These are phyloP conservation scores for Drosophila ambigua DNA, from an alignment of 1,140 invertebrate genomes.

Conservation along the genomic window DNA sequence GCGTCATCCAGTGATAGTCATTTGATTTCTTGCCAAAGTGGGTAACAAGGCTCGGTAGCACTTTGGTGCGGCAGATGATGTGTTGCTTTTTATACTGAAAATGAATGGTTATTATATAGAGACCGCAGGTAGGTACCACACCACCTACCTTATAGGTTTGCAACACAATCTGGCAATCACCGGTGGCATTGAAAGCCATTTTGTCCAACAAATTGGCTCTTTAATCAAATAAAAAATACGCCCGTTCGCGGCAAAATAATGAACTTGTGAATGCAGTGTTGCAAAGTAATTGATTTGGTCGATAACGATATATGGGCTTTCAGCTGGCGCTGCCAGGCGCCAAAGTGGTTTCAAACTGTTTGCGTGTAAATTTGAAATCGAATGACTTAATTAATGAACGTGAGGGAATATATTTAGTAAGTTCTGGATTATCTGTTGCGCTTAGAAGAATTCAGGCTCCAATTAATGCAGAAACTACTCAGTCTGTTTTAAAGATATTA, in stretches of 20 bases:
- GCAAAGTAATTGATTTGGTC: too few relatives aligned
- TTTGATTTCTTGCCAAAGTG: conserved; percentile 24
- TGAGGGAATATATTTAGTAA: neutral
- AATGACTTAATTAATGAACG: conserved; percentile 32
- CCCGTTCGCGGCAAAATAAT: neutral
- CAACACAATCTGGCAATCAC: conserved; percentile 38
- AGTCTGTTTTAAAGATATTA: too few relatives aligned
- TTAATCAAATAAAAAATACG: neutral
- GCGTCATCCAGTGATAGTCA: conserved; percentile 60
- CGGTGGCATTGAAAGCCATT: conserved; percentile 44
- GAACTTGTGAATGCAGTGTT: neutral
- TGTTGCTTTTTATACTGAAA: conserved; percentile 45
- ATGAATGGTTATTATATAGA: neutral
- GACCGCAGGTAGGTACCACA: rapidly evolving
- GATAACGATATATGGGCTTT: too few relatives aligned
- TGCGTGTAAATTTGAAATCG: neutral
- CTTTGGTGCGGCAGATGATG: conserved; percentile 46
- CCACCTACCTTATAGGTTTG: conserved; percentile 54
- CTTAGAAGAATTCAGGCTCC: too few relatives aligned
- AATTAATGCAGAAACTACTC: too few relatives aligned
- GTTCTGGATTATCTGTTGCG: conserved; percentile 18
- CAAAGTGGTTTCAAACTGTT: neutral
- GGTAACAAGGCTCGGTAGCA: conserved; percentile 31
- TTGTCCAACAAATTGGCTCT: conserved; percentile 6
- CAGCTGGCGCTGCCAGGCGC: neutral